Conservation (phyloP, 2,797 vertebrate species). For the Etheostoma nigrum region DNA sequence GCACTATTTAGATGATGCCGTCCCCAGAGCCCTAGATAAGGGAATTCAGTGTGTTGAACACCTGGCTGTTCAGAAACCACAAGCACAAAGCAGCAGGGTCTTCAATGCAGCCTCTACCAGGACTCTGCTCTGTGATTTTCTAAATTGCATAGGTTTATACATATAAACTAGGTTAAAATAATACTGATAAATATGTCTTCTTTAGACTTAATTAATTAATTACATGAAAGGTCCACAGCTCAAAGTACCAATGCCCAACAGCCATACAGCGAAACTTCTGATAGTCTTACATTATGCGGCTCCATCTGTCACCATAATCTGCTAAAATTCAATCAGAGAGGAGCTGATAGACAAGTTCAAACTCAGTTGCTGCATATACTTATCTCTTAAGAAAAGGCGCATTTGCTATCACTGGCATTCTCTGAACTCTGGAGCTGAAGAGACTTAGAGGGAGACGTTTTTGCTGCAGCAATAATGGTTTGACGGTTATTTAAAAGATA, state of each 20-base stretch:
- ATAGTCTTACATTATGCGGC: constrained; percentile 43
- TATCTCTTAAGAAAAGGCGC: constrained; percentile 65
- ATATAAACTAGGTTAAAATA: constrained; percentile 26
- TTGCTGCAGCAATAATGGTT: constrained; percentile 57
- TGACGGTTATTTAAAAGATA: constrained; percentile 76
- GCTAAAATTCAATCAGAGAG: constrained; percentile 65
- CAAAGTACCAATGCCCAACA: constrained; percentile 38
- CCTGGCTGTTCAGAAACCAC: constrained; percentile 23
- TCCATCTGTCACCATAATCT: constrained; percentile 65
- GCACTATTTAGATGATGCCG: constrained; percentile 32
- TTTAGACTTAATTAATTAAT: constrained; percentile 38
- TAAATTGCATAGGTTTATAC: constrained; percentile 8
- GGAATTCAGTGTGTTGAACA: constrained; percentile 34
- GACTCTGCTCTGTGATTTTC: constrained; percentile 14
- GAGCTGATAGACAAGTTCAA: constrained; percentile 63
- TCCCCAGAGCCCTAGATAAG: constrained; percentile 2
- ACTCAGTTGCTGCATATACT: constrained; percentile 52
- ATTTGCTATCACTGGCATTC: constrained; percentile 58
- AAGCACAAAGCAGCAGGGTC: not conserved
- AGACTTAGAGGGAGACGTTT: constrained; percentile 51
- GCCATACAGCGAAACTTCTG: constrained; percentile 44
- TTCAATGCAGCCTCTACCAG: not conserved
- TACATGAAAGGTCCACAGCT: constrained; percentile 32
- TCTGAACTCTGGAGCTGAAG: constrained; percentile 62
- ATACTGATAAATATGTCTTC: constrained; percentile 20